phyloP scores from a whole-genome alignment of 2,797 vertebrate species.

The Aeoliscus strigatus region DNA sequence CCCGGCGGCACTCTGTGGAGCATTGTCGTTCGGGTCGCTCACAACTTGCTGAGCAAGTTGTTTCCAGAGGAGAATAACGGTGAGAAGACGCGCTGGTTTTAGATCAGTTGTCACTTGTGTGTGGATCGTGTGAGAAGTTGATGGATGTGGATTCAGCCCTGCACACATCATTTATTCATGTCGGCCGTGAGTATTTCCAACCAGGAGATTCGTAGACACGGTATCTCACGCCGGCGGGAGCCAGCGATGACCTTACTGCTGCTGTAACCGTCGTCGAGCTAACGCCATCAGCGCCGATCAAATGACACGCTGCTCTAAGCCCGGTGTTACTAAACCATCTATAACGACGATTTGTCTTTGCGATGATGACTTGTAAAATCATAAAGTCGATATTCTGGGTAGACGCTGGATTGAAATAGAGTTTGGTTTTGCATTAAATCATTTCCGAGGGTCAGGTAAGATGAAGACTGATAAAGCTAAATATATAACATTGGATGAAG shows the following conservation, averaged over 20 bases:
- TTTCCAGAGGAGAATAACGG: too few relatives aligned
- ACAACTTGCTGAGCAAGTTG: constrained; percentile 8
- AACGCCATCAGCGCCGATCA: constrained; percentile 61
- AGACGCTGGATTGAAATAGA: too few relatives aligned
- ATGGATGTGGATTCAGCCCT: neutral
- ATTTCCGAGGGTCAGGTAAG: too few relatives aligned
- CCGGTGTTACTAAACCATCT: constrained; percentile 60
- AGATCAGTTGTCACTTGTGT: too few relatives aligned
- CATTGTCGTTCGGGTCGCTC: too few relatives aligned
- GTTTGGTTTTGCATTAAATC: too few relatives aligned
- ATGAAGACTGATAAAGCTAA: too few relatives aligned
- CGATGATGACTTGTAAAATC: constrained; percentile 47
- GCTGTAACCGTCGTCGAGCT: constrained; percentile 59
- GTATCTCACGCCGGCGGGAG: constrained; percentile 47
- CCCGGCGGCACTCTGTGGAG: constrained; percentile 22
- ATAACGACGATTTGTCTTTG: constrained; percentile 49
- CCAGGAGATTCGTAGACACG: constrained; percentile 54
- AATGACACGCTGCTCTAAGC: constrained; percentile 53
- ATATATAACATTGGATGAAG: too few relatives aligned
- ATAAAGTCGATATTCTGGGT: constrained; percentile 44
- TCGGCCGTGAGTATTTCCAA: constrained; percentile 27
- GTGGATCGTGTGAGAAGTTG: too few relatives aligned
- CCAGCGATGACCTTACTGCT: constrained; percentile 64
- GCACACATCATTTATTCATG: constrained; percentile 11
- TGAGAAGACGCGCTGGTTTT: too few relatives aligned